phyloP scores from a whole-genome alignment of 2,797 vertebrate genomes.

The Acrossocheilus fasciatus region DNA sequence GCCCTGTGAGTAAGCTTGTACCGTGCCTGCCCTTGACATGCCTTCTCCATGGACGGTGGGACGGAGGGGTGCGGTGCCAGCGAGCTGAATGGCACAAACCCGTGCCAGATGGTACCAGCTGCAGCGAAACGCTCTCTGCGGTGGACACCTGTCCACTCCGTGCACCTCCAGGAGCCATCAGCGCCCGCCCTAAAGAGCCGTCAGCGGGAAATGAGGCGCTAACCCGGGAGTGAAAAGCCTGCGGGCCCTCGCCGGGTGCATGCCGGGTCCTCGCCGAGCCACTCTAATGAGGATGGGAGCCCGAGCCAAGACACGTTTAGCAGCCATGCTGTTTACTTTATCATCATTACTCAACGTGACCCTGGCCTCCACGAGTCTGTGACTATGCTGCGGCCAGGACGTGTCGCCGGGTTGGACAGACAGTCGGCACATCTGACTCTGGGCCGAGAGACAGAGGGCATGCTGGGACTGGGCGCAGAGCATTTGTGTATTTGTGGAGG shows the following conservation, averaged over 20 bases:
- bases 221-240: conserved; percentile 69
- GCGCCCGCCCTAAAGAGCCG: conserved; percentile 65
- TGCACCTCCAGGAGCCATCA: conserved; percentile 68
- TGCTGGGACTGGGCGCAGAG: conserved; percentile 33
- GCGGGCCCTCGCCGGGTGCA: conserved; percentile 54
- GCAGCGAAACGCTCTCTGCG: conserved; percentile 59
- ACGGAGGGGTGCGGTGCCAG: conserved; percentile 62
- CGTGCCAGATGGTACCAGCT: conserved; percentile 70
- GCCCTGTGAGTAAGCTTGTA: conserved; percentile 74
- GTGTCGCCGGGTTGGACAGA: conserved; percentile 47
- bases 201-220: conserved; percentile 70
- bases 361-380: conserved; percentile 45
- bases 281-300: conserved; percentile 65
- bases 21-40: conserved; percentile 70
- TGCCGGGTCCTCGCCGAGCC: conserved; percentile 51
- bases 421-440: conserved; percentile 43
- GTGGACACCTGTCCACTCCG: conserved; percentile 68
- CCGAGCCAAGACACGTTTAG: conserved; percentile 67
- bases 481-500: conserved; percentile 53
- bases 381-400: conserved; percentile 31
- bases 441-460: conserved; percentile 28
- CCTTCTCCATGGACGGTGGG: conserved; percentile 65
- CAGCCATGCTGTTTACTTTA: conserved; percentile 67
- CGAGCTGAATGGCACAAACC: conserved; percentile 55
- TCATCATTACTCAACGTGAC: conserved; percentile 68